phyloP scores from a whole-genome alignment of 2,888 invertebrate genomes.

The Mimachlamys varia region DNA sequence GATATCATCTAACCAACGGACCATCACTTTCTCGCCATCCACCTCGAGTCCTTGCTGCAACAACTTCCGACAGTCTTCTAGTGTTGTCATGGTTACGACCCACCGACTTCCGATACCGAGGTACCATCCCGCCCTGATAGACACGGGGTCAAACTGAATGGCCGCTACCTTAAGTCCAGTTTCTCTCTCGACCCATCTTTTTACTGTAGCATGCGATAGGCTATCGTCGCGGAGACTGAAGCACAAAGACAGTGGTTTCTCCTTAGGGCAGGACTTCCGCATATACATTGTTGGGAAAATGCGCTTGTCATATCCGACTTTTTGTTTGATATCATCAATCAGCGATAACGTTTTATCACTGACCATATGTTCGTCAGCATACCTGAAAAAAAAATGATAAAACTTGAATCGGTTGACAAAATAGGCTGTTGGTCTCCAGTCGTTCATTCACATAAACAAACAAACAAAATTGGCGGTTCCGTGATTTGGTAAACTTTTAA shows the following conservation, averaged over 20 bases:
- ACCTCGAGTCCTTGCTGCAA: conserved; percentile 45
- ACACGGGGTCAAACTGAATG: conserved; percentile 46
- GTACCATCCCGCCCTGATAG: conserved; percentile 41
- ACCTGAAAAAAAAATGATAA: background rate
- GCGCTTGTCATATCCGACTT: conserved; percentile 44
- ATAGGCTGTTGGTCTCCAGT: too few species aligned
- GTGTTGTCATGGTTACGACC: conserved; percentile 42
- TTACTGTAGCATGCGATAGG: conserved; percentile 40
- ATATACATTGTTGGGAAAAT: conserved; percentile 47
- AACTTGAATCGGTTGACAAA: too few species aligned
- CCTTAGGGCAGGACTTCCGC: conserved; percentile 38
- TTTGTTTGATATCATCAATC: conserved; percentile 46
- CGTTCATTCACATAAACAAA: too few species aligned
- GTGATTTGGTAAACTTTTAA: too few species aligned
- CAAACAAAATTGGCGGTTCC: too few species aligned
- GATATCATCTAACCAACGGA: conserved; percentile 43
- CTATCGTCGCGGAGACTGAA: conserved; percentile 46
- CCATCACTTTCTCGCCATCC: conserved; percentile 46
- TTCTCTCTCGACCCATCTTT: conserved; percentile 38
- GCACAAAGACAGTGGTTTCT: conserved; percentile 45
- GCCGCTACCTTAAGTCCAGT: conserved; percentile 44
- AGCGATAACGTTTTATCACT: conserved; percentile 39
- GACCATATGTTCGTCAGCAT: background rate
- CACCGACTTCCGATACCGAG: conserved; percentile 43
- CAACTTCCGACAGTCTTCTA: conserved; percentile 35